Base-by-base conservation (phyloP, 2,888 invertebrate genomes). In the Pachliopta kotzebuea region DNA sequence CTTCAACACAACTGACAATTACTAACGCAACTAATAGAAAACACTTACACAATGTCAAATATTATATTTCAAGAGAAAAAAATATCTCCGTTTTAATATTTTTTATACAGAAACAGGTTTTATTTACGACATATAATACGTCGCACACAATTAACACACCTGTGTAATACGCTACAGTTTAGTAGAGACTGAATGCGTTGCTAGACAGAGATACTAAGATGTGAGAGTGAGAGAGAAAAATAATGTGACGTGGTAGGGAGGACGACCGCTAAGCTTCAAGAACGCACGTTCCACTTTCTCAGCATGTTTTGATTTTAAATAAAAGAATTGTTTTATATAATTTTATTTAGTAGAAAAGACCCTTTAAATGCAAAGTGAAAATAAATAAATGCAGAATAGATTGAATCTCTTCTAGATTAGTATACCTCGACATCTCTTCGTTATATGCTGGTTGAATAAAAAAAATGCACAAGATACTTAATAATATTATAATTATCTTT, bases 161-260 rank as follows among this genome's bases (percentile, higher is more conserved):
- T 88, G 80, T 77, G 73, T 77, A 71, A 77, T 75, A 80, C 79
- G 80, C 83, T 76, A 82, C 71, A 74, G 85, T 83, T 84, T 76
- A 81, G 84, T 88, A 86, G 80, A 79, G 79, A 90, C 90, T 91
- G 89, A 88, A 76, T 79, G 78, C 74, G 78, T 71, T 71, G 84
- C 70, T 70, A 76, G 88, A 90, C 77, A 81, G 86, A 84, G 90
- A 90, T 74, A 78, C 71, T 77, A 87, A 81, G 79, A 74, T 72
- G n/a, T n/a, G n/a, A n/a, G n/a, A n/a, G 85, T 69, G 71, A 74
- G 82, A 89, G 71, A 80, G 88, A 90, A 88, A 89, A 74, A 81
- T 68, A 67, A 68, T 62, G 71, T 82, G 76, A 80, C 77, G 86
- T 85, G 81, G 85, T 83, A 86, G 85, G 87, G 88, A 86, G 86